These are phyloP conservation scores for Hyperoodon ampullatus DNA, from an alignment of 2,113 vertebrate species.

Conservation along the genomic window DNA sequence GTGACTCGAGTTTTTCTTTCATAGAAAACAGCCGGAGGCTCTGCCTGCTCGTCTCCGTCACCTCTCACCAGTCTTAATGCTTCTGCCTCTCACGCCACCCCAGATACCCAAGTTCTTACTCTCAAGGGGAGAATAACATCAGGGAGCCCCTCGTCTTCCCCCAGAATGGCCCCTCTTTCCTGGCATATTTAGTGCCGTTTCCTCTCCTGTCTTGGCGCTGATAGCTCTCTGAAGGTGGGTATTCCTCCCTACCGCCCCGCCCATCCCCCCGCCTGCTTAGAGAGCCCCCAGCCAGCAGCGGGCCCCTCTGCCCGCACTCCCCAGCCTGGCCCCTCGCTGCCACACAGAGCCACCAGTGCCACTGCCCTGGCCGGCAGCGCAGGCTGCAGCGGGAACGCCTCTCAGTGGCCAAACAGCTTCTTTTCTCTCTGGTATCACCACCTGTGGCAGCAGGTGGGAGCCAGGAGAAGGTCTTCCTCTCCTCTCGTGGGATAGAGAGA, in stretches of 20 bases:
- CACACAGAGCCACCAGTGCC: slow-evolving; percentile 47
- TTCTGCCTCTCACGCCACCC: background rate
- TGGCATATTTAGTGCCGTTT: background rate
- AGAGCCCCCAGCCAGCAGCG: slow-evolving; percentile 67
- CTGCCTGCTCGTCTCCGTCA: background rate
- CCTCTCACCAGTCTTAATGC: background rate
- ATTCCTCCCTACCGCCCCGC: fast-evolving
- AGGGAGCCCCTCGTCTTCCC: slow-evolving; percentile 42
- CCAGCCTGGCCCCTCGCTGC: slow-evolving; percentile 16
- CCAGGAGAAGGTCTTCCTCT: background rate
- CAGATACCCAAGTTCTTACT: slow-evolving; percentile 22
- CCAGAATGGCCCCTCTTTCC: background rate
- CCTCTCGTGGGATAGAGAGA: background rate
- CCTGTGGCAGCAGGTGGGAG: background rate
- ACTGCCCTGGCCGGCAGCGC: background rate
- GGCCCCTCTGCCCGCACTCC: slow-evolving; percentile 31
- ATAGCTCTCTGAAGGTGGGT: slow-evolving; percentile 39
- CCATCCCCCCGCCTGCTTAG: background rate
- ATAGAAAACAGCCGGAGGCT: background rate
- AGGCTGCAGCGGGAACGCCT: background rate
- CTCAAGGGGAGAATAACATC: slow-evolving; percentile 25
- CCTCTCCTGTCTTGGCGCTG: slow-evolving; percentile 67
- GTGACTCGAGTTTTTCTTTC: background rate
- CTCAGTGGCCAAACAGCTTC: background rate
- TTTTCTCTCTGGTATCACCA: background rate